Evolutionary conservation across 2,888 invertebrate genomes (phyloP).

Genomic region (Drosophila kokeensis): DNA sequence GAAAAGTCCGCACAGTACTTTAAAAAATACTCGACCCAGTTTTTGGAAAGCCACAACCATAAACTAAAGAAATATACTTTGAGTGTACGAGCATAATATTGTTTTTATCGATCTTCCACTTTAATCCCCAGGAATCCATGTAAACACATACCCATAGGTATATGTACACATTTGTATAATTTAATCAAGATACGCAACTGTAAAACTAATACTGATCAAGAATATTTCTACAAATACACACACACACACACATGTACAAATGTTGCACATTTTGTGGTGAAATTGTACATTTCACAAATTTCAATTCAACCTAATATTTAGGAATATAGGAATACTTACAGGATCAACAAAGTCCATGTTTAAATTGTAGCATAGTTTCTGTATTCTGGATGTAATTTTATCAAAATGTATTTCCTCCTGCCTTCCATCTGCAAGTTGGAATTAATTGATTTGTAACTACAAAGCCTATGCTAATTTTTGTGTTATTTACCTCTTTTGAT

Average conservation of each 20-base stretch:
- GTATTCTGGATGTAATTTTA: conserved; percentile 98
- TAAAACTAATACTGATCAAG: neutral
- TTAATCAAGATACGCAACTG: neutral
- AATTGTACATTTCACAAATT: neutral
- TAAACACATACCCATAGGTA: neutral
- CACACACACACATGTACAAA: neutral
- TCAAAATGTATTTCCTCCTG: conserved; percentile 97
- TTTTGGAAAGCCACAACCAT: neutral
- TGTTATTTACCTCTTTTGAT: conserved; percentile 85
- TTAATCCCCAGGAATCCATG: neutral
- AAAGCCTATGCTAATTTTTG: neutral
- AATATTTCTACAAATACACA: neutral
- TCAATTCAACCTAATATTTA: neutral
- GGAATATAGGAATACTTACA: conserved; percentile 86
- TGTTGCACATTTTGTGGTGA: conserved; percentile 1
- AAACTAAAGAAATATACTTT: neutral
- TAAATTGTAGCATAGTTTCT: conserved; percentile 97
- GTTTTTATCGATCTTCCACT: neutral
- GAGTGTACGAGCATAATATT: too few species aligned
- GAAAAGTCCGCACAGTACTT: too few species aligned
- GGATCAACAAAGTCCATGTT: conserved; percentile 99
- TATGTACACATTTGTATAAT: neutral
- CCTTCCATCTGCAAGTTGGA: conserved; percentile 89
- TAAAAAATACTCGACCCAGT: too few species aligned
- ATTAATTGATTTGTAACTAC: neutral